Base-by-base conservation (phyloP, 1,140 invertebrate genomes). In the Luehdorfia chinensis region DNA sequence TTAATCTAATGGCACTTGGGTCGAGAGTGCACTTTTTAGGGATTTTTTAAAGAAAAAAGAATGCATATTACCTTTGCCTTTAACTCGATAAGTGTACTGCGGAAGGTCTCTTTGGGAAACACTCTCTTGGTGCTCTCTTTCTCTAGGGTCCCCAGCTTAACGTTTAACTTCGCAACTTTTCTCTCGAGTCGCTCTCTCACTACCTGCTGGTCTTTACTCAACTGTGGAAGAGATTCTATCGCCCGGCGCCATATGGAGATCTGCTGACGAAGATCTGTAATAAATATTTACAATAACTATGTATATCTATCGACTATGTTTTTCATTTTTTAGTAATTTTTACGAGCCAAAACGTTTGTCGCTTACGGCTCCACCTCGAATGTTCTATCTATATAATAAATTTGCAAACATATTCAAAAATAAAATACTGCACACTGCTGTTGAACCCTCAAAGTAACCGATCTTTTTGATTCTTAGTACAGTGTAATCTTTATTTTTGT, bases 171-270 rank as follows among this genome's bases (percentile, higher is more conserved):
- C 15, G 19, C 46, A 9, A 93, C 90, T 74, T 96, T 96, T 65
- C 93, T 92, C 60, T 92, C 81, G 1, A 97, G 80, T 1, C 94
- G 90, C 37, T 92, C 92, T 37, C 93, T 89, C 0, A 97, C 94
- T 0, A 94, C 69, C 41, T 92, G 92, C 69, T 96, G 94, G 66
- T 97, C 95, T 71, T 93, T 92, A 44, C 94, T 95, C 52, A 95
- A 93, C 4, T 92, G 92, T 0, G 94, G 93, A 0, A 97, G 77
- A 12, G 94, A 95, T 1, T 92, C 91, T 0, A 93, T 93, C 0
- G 95, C 93, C 46, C 94, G 88, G 50, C 93, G 91, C 95, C 95
- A 97, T 53, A 96, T 92, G 19, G 92, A 90, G 5, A 97, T 95
- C 78, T 96, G 95, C 32, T 95, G 93, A 34, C 92, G 90, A 18